phyloP scores from a whole-genome alignment of 2,797 vertebrate species.

The Helostoma temminkii region DNA sequence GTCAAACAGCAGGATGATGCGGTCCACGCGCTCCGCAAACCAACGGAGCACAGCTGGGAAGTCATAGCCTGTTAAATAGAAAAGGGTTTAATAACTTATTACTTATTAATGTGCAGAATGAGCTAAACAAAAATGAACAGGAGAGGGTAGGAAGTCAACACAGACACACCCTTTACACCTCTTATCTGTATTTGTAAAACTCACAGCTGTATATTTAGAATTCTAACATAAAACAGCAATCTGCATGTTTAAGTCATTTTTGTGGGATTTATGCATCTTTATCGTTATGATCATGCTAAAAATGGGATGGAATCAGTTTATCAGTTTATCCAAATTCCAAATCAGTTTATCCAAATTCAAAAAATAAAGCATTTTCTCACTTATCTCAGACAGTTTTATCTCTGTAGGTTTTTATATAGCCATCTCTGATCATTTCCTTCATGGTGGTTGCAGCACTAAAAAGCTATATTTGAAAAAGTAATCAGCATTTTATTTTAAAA shows the following conservation, averaged over 20 bases:
- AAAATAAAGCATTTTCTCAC: neutral
- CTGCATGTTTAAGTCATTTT: neutral
- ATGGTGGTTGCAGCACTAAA: neutral
- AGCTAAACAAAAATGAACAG: neutral
- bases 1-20: slow-evolving; percentile 94
- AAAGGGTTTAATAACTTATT: neutral
- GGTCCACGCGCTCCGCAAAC: slow-evolving; percentile 95
- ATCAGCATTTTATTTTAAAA: slow-evolving; percentile 7
- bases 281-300: neutral
- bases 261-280: neutral
- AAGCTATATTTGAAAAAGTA: neutral
- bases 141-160: slow-evolving; percentile 63
- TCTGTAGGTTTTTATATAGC: neutral
- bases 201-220: neutral
- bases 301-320: too few species aligned
- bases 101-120: neutral
- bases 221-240: neutral
- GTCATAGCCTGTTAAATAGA: slow-evolving; percentile 87
- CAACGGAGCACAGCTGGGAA: slow-evolving; percentile 94
- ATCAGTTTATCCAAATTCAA: slow-evolving; percentile 17
- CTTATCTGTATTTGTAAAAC: slow-evolving; percentile 18
- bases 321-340: slow-evolving; percentile 19
- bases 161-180: slow-evolving; percentile 61
- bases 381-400: neutral
- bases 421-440: neutral